Evolutionary conservation across 2,113 vertebrate species (phyloP).

Genomic region (Cavia porcellus): DNA sequence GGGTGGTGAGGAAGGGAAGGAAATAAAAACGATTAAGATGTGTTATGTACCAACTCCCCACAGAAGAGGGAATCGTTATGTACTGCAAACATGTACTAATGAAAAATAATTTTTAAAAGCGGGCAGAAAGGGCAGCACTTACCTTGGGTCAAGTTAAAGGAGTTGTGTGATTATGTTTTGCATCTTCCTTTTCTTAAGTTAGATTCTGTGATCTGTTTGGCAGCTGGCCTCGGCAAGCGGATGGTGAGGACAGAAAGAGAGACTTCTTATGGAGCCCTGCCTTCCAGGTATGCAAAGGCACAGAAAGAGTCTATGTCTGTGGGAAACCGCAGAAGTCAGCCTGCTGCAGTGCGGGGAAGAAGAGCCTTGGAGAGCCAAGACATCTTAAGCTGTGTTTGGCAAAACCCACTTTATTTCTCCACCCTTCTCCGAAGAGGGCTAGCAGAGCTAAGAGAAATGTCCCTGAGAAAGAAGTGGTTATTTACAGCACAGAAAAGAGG

Average conservation of each 20-base stretch:
- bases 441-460: background rate
- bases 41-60: background rate
- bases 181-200: background rate
- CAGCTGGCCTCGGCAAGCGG: background rate
- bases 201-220: conserved; percentile 51
- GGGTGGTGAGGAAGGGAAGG: background rate
- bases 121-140: background rate
- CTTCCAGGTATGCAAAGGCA: background rate
- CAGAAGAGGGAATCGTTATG: background rate
- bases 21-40: background rate
- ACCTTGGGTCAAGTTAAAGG: background rate
- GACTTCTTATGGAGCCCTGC: background rate
- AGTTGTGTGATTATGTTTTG: background rate
- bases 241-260: background rate
- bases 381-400: conserved; percentile 44
- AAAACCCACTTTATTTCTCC: conserved; percentile 12
- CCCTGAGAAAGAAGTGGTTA: conserved; percentile 34
- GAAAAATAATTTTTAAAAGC: background rate
- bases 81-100: background rate
- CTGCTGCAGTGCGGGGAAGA: background rate
- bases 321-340: background rate
- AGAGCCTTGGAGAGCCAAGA: conserved; percentile 51
- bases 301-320: background rate
- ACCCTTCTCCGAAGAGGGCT: background rate
- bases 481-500: conserved; percentile 55